Evolutionary conservation across 2,888 invertebrate species (phyloP), one percentile per base, ranked within the genome.

Genomic region (Luperina testacea): DNA sequence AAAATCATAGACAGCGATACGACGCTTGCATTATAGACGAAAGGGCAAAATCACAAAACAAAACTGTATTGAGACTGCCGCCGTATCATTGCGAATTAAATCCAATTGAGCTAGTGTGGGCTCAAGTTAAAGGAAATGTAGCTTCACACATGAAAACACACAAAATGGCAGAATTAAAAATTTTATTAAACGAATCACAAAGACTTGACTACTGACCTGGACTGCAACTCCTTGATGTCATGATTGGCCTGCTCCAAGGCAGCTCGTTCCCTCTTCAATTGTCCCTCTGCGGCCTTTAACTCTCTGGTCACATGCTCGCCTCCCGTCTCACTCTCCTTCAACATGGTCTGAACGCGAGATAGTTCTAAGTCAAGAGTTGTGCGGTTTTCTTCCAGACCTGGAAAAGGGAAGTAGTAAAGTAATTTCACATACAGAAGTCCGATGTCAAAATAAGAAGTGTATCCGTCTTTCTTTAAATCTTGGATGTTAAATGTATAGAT

Each of bases 311-410:
- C 97, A 95, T 92, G 98, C 97, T 94, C 98, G 97, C 97, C 99
- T 97, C 90, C 98, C 93, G 93, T 98, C 98, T 92, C 98, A 6
- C 94, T 89, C 77, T 96, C 97, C 87, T 96, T 96, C 97, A 86
- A 98, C 95, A 91, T 97, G 95, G 86, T 97, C 97, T 93, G 98
- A 96, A 99, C 94, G 9, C 98, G 98, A 6, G 97, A 97, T 20
- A 98, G 97, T 90, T 99, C 99, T 74, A 98, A 97, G 88, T 98
- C 98, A 24, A 98, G 93, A 0, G 97, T 97, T 24, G 97, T 97
- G 91, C 98, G 98, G 83, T 97, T 97, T 89, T 99, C 99, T 94
- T 99, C 99, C 88, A 99, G 93, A 81, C 97, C 98, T 98, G 90
- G 0, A 68, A 0, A 38, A 5, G 1, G 6, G 32, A 42, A 51